Base-by-base conservation (phyloP, 2,888 invertebrate species). In the Serrognathus titanus region DNA sequence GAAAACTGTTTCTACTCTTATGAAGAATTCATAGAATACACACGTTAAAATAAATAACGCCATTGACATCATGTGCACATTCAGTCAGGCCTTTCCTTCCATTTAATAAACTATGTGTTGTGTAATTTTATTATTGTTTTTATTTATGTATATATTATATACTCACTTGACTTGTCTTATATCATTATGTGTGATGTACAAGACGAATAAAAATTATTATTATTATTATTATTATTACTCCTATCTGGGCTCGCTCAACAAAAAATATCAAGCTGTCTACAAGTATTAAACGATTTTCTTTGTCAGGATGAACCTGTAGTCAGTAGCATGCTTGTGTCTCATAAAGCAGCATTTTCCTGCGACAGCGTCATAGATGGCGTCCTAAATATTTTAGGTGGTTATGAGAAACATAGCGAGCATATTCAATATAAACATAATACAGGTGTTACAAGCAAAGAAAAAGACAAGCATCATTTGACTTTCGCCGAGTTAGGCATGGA, bases 401-500 rank as follows among this genome's bases (percentile, higher is more conserved):
- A 1, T 40, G 40, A 40, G n/a, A 40, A 40, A 11, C n/a, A 40
- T 5, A 8, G 6, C 6, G 6, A 6, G 5, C 5, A 40, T 6
- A 40, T 40, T 12, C 5, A 6, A 11, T 12, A 40, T 4, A 12
- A 11, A 12, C 1, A 1, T 5, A 40, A 36, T 47, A 10, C 11
- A 83, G 84, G 84, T 63, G 81, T 88, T 61, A 81, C 84, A 66
- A 88, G 89, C 69, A 74, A 85, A 70, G 90, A 88, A 76, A 84
- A 83, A 0, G 83, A 86, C 1, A 88, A 89, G 45, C 82, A 84
- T 59, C 85, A 87, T 69, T 83, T 87, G 1, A 85, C 88, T 0
- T 79, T 98, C 1, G 91, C 93, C 1, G 97, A 97, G 74, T 80
- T 98, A 61, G 97, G 97, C 36, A 92, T 98, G 87, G 97, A 98